Evolutionary conservation across 2,888 invertebrate genomes (phyloP).

Genomic region (Onthophagus sagittarius): DNA sequence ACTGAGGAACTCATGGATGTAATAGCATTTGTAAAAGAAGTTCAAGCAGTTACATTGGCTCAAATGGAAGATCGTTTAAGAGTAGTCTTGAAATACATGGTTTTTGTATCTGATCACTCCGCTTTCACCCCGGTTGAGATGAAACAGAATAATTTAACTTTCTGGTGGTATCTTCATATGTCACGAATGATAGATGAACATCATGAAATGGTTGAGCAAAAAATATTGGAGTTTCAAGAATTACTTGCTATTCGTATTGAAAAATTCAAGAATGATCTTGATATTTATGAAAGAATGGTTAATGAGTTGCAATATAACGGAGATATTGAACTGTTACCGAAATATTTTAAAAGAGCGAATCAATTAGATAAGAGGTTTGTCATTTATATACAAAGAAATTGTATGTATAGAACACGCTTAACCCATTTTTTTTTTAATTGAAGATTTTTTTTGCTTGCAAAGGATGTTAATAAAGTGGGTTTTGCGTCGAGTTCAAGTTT

Average conservation of each 20-base stretch:
- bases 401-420: too few species aligned
- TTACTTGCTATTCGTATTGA: conserved; percentile 72
- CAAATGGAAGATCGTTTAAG: conserved; percentile 75
- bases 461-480: too few species aligned
- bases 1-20: conserved; percentile 84
- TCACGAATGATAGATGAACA: conserved; percentile 79
- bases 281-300: conserved; percentile 72
- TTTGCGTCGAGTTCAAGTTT: too few species aligned
- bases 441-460: too few species aligned
- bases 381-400: too few species aligned
- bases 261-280: conserved; percentile 78
- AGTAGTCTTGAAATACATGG: conserved; percentile 63
- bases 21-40: conserved; percentile 70
- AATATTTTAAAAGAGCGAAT: conserved; percentile 79
- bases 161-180: conserved; percentile 71
- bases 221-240: conserved; percentile 83
- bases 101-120: conserved; percentile 81
- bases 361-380: conserved; percentile 65
- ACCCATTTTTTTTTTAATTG: too few species aligned
- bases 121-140: conserved; percentile 78
- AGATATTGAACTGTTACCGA: conserved; percentile 75
- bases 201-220: conserved; percentile 72
- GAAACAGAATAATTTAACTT: conserved; percentile 82
- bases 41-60: conserved; percentile 64
- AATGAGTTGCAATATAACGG: conserved; percentile 87